phyloP scores from a whole-genome alignment of 1,140 invertebrate species.

The Stegodyphus mimosarum region DNA sequence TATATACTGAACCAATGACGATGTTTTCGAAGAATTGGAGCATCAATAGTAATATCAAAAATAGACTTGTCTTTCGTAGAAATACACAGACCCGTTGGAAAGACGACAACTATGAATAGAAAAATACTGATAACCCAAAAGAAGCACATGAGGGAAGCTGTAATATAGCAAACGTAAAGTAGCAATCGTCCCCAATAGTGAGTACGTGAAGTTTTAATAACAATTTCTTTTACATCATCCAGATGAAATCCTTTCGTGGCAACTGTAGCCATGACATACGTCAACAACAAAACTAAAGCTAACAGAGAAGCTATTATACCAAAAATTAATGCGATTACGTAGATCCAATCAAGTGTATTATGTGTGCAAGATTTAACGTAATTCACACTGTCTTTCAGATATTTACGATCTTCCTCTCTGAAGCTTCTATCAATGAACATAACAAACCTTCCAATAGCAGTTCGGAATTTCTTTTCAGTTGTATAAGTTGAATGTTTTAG shows the following conservation, averaged over 20 bases:
- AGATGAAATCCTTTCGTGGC: slow-evolving; percentile 3
- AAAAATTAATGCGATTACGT: not conserved
- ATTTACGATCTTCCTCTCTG: not conserved
- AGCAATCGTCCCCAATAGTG: not conserved
- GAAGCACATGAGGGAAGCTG: not conserved
- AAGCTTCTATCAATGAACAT: not conserved
- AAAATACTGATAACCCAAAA: not conserved
- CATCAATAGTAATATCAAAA: slow-evolving; percentile 15
- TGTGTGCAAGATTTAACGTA: not conserved
- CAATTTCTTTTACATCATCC: too few relatives aligned
- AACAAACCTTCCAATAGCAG: not conserved
- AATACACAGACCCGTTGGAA: not conserved
- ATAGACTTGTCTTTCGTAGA: slow-evolving; percentile 2
- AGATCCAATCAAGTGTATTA: not conserved
- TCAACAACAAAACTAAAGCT: not conserved
- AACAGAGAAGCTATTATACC: too few relatives aligned
- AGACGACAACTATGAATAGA: not conserved
- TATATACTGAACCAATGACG: not conserved
- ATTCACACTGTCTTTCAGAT: not conserved
- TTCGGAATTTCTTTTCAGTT: not conserved
- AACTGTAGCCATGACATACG: not conserved
- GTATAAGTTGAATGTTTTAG: not conserved
- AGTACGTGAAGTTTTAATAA: not conserved
- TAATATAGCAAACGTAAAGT: not conserved
- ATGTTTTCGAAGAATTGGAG: not conserved